Evolutionary conservation across 2,113 vertebrate species (phyloP).

Genomic region (Actenoides hombroni): DNA sequence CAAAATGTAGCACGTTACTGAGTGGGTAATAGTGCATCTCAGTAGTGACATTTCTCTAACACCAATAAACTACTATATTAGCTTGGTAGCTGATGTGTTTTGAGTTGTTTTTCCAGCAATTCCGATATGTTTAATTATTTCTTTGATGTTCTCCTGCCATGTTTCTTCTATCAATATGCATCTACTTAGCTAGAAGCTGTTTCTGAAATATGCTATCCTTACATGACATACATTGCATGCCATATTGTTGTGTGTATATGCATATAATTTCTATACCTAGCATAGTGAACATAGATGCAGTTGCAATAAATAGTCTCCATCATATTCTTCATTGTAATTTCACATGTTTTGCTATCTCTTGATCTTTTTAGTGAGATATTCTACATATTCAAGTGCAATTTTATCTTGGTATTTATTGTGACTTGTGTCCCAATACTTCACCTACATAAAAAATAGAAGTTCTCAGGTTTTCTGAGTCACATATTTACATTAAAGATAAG

Average conservation of each 20-base stretch:
- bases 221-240: rapidly evolving
- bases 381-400: not conserved
- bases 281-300: not conserved
- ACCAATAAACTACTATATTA: not conserved
- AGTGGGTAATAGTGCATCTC: not conserved
- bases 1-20: not conserved
- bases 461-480: not conserved
- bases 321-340: not conserved
- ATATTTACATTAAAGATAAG: not conserved
- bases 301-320: not conserved
- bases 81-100: not conserved
- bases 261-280: not conserved
- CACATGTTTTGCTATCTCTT: not conserved
- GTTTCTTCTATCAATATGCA: not conserved
- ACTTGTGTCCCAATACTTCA: not conserved
- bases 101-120: not conserved
- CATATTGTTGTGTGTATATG: rapidly evolving
- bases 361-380: not conserved
- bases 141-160: not conserved
- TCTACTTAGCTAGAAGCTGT: not conserved
- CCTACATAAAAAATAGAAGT: not conserved
- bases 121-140: not conserved
- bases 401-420: not conserved
- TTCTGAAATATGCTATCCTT: not conserved
- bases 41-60: not conserved